These are phyloP conservation scores for Heliconius congener DNA, from an alignment of 1,140 invertebrate genomes.

Conservation along the genomic window DNA sequence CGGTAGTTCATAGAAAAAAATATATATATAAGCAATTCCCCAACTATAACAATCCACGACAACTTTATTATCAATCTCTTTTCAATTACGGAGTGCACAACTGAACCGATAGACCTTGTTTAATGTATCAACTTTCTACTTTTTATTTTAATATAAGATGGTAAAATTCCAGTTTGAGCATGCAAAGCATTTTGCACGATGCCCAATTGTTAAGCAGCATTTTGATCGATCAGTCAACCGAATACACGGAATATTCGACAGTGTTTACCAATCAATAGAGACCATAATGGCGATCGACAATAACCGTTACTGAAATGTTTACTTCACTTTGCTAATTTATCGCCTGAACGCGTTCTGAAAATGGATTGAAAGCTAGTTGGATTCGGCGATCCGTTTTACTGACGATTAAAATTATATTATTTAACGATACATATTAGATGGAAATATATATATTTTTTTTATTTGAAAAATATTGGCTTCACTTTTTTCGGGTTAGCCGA, in stretches of 20 bases:
- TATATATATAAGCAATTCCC: no score
- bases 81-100: not conserved
- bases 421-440: not conserved
- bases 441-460: not conserved
- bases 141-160: conserved; percentile 18
- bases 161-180: conserved; percentile 28
- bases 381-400: conserved; percentile 32
- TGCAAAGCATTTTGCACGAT: conserved; percentile 23
- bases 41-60: not conserved
- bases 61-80: not conserved
- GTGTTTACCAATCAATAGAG: conserved; percentile 33
- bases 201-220: conserved; percentile 24
- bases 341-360: conserved; percentile 39
- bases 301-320: conserved; percentile 30
- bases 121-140: not conserved
- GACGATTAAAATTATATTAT: conserved; percentile 20
- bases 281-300: conserved; percentile 6
- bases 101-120: not conserved
- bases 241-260: conserved; percentile 21
- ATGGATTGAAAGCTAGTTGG: conserved; percentile 38
- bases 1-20: no score
- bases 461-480: no score
- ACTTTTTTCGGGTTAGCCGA: no score
- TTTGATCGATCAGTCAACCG: conserved; percentile 18
- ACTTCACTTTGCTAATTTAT: conserved; percentile 36